Conservation (phyloP, 1,140 invertebrate species). For the Pinna nobilis region DNA sequence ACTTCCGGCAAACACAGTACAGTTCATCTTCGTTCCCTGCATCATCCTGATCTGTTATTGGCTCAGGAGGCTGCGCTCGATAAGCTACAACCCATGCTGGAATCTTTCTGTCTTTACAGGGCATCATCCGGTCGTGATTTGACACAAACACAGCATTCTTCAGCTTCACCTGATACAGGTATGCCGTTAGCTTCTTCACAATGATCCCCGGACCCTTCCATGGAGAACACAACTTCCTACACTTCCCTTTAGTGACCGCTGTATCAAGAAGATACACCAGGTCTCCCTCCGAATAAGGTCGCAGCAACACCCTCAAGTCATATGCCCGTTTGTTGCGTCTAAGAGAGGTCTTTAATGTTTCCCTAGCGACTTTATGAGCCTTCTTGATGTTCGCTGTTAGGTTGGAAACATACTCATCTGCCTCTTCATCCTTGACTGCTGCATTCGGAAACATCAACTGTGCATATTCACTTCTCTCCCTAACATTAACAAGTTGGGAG, state of each 20-base stretch:
- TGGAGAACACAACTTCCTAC: neutral
- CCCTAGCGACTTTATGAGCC: constrained; percentile 2
- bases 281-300: neutral
- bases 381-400: neutral
- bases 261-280: constrained; percentile 9
- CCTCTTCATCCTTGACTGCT: neutral
- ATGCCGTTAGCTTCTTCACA: neutral
- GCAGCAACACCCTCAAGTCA: neutral
- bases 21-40: neutral
- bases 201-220: constrained; percentile 18
- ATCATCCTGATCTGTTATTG: neutral
- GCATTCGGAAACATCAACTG: neutral
- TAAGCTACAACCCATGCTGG: too few species aligned
- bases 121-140: constrained; percentile 21
- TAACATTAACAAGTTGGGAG: constrained; percentile 3
- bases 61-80: neutral
- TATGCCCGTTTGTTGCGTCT: neutral
- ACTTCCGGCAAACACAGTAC: constrained; percentile 15
- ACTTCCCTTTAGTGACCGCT: neutral
- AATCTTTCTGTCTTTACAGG: constrained; percentile 5
- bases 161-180: constrained; percentile 4
- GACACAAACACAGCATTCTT: neutral
- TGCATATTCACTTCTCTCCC: constrained; percentile 1
- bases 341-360: neutral
- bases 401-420: neutral